Evolutionary conservation across 2,888 invertebrate genomes (phyloP), one percentile per base, ranked within the genome.

Genomic region (Paralinhomoeus sp.): DNA sequence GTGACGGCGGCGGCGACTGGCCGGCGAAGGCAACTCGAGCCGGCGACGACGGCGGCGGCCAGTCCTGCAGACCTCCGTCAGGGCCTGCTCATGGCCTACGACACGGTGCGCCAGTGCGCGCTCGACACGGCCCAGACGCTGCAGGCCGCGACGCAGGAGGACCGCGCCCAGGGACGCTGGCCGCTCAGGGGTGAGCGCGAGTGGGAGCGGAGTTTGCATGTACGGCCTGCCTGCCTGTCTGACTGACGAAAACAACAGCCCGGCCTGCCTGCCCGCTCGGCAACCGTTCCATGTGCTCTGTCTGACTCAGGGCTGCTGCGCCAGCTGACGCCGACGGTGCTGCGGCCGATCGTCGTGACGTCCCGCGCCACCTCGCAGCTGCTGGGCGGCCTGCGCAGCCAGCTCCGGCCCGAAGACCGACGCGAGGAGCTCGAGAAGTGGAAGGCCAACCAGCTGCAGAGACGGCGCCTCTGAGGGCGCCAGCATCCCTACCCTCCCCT

Each of bases 1-100:
- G n/a, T n/a, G n/a, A n/a, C n/a, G n/a, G n/a, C 78, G n/a, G n/a
- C n/a, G n/a, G n/a, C n/a, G n/a, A n/a, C n/a, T n/a, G n/a, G n/a
- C n/a, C n/a, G n/a, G n/a, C n/a, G n/a, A n/a, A n/a, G n/a, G n/a
- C n/a, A n/a, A n/a, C n/a, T n/a, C n/a, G n/a, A n/a, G n/a, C n/a
- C n/a, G n/a, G n/a, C n/a, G n/a, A n/a, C n/a, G n/a, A n/a, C n/a
- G n/a, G n/a, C n/a, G n/a, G n/a, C n/a, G n/a, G n/a, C n/a, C n/a
- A n/a, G n/a, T n/a, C 91, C 93, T 2, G 75, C 79, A 49, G 91
- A 97, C 65, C 76, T 97, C 44, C 72, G 91, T 21, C 91, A 93
- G 65, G 93, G 93, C 20, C 75, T 93, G 51, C 73, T 82, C 20
- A 81, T 80, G 62, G 93, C 91, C 0, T 80, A 79, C 63, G 74